Evolutionary conservation across 2,888 invertebrate species (phyloP), one percentile per base, ranked within the genome.

Genomic region (Drosophila algonquin): DNA sequence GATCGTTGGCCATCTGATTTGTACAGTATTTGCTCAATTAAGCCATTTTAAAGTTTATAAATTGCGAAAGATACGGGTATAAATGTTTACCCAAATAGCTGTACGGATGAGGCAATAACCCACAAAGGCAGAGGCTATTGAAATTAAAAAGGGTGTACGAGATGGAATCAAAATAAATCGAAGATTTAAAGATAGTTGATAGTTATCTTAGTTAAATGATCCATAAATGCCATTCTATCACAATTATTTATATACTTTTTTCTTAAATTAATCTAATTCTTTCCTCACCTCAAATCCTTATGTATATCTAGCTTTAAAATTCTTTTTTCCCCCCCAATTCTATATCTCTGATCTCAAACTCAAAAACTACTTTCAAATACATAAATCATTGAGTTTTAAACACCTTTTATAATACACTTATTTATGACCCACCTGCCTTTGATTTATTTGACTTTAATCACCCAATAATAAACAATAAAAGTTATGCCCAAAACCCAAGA

Each of bases 11-110:
- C 60, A 70, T 35, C 18, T 27, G 21, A 58, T 45, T 54, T 50
- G 57, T 62, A 50, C 54, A 53, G 48, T 52, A 58, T 76, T 67
- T 64, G 76, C 51, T 73, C 80, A 85, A 82, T 82, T 85, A 77
- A 79, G 46, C 44, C 32, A 63, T 50, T 58, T 55, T 44, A 64
- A 18, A 51, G 51, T 47, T 55, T 57, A 40, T 57, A 62, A n/a
- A 54, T 51, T 44, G 24, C 27, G 9, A 62, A 69, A 69, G 44
- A 55, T 40, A 40, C 40, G 40, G 40, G 40, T 2, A 6, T 2
- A 40, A 40, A n/a, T 40, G 6, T 14, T 14, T 40, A 40, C 14
- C 14, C 14, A 40, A 40, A 40, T 6, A 40, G 14, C 6, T 35
- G 35, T 5, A 12, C 5, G 35, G 35, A 21, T 54, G 40, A 54